Conservation (phyloP, 1,140 invertebrate species). For the Eulimnadia texana region DNA sequence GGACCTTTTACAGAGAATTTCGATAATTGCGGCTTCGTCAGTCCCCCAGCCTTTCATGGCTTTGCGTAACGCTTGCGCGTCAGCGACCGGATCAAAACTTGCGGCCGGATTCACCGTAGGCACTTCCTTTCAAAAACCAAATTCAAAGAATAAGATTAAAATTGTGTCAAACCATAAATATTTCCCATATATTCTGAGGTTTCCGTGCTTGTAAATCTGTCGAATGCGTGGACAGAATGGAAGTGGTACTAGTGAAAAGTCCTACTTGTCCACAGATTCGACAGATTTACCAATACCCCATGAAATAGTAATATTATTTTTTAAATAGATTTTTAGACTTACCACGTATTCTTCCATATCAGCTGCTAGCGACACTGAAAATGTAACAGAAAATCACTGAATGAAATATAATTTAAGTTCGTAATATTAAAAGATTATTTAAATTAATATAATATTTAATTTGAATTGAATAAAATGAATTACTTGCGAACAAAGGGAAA, state of each 20-base stretch:
- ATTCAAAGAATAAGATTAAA: too few relatives aligned
- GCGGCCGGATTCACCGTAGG: conserved; percentile 43
- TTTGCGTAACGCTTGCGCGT: conserved; percentile 63
- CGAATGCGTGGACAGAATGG: too few relatives aligned
- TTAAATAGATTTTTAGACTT: neutral
- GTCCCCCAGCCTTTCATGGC: conserved; percentile 77
- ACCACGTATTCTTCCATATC: neutral
- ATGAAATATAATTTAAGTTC: too few relatives aligned
- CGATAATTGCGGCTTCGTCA: conserved; percentile 66
- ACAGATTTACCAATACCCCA: too few relatives aligned
- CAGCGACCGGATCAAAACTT: conserved; percentile 44
- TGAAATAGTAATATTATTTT: neutral
- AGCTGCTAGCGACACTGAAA: neutral
- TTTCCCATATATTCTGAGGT: too few relatives aligned
- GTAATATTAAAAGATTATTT: too few relatives aligned
- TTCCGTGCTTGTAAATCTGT: too few relatives aligned
- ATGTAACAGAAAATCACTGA: too few relatives aligned
- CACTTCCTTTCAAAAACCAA: conserved; percentile 33
- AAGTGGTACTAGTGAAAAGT: too few relatives aligned
- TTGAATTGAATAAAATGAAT: neutral
- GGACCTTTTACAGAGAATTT: conserved; percentile 52
- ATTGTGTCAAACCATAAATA: neutral
- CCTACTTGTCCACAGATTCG: too few relatives aligned
- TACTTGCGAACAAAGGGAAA: neutral
- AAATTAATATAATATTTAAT: neutral